Base-by-base conservation (phyloP, 35 echinoderm and acorn worm species). In the Ophioderma brevispina region DNA sequence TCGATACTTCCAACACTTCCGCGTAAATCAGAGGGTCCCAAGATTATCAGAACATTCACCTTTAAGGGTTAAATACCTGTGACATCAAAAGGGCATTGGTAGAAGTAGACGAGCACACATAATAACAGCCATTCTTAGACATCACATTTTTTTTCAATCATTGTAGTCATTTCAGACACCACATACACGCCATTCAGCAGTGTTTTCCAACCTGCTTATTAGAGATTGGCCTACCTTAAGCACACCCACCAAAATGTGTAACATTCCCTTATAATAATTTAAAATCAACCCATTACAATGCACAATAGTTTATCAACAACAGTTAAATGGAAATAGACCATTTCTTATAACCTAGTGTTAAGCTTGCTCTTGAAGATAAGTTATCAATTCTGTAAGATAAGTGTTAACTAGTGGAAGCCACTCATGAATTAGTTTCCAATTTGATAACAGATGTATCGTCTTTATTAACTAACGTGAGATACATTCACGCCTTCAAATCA, bases 161-260 rank as follows among this genome's bases (percentile, higher is more conserved):
- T 70, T 70, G 10, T 70, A 70, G 10, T 70, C 59, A 70, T 70
- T 70, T 70, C 59, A 70, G 59, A 70, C 59, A 70, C 59, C 59
- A 70, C 59, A 70, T 70, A 70, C 59, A 70, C 59, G 59, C 59
- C 59, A 70, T 70, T 25, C 28, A 70, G 59, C 59, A 70, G 59
- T 70, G 59, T 70, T 70, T 13, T 70, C 15, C 59, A 70, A 70
- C 59, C 59, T 70, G 8, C 59, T 70, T 3, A 70, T 25, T 25
- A 30, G 23, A 25, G 28, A 15, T 70, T 70, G 59, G 10, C 59
- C 59, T 70, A 70, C 59, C 59, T 25, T 70, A 70, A 70, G 59
- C 59, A 70, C 59, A 70, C 59, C 10, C 59, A 70, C 59, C 59
- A 25, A 70, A 18, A 70, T 70, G 59, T 70, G 59, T 70, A 25